Evolutionary conservation across 35 echinoderm and acorn worm species (phyloP).

Genomic region (Apostichopus parvimensis): DNA sequence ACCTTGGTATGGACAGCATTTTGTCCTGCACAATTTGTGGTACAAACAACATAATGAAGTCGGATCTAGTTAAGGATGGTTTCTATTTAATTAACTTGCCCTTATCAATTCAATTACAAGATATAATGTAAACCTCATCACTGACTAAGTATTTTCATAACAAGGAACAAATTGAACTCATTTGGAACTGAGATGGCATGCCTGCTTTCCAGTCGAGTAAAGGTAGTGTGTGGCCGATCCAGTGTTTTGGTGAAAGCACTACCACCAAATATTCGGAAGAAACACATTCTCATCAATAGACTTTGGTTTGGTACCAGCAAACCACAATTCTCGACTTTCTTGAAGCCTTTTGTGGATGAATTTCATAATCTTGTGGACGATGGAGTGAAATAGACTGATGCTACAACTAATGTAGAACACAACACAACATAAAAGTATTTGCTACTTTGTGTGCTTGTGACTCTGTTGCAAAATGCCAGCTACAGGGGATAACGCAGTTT

Average conservation of each 20-base stretch:
- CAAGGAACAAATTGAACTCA: not conserved
- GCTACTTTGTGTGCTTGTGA: constrained; percentile 6
- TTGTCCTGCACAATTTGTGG: not conserved
- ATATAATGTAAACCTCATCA: not conserved
- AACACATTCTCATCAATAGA: constrained; percentile 26
- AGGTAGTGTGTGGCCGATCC: constrained; percentile 7
- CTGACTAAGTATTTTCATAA: not conserved
- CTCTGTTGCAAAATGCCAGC: constrained; percentile 33
- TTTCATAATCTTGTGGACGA: not conserved
- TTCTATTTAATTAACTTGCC: not conserved
- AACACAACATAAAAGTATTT: not conserved
- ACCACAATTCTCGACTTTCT: no score
- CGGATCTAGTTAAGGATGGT: not conserved
- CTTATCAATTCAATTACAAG: not conserved
- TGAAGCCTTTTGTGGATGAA: constrained; percentile 48
- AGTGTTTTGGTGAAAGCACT: not conserved
- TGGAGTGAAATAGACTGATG: constrained; percentile 15
- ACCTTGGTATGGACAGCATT: not conserved
- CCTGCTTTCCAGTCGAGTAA: constrained; percentile 20
- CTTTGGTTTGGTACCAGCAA: constrained; percentile 44
- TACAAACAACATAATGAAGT: not conserved
- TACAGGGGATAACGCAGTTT: constrained; percentile 23
- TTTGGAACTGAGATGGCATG: constrained; percentile 38
- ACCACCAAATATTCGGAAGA: constrained; percentile 30
- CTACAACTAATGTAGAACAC: not conserved